These are phyloP conservation scores for Crenichthys baileyi DNA, from an alignment of 2,797 vertebrate species.

Conservation along the genomic window DNA sequence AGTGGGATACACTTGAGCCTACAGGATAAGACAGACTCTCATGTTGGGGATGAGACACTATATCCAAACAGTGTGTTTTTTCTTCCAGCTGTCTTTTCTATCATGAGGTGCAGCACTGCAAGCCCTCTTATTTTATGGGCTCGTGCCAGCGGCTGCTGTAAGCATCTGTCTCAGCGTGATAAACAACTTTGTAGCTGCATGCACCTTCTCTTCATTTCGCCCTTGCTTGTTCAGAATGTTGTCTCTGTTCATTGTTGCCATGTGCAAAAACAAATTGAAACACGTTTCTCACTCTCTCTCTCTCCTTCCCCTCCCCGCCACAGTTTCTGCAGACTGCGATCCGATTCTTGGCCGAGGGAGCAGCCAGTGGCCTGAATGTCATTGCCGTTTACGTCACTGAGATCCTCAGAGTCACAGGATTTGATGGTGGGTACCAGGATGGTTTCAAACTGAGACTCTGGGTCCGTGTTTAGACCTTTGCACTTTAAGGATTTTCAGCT, in stretches of 20 bases:
- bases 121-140: slow-evolving; percentile 3
- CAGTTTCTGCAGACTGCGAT: slow-evolving; percentile 80
- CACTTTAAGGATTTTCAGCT: neutral
- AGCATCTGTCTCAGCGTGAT: neutral
- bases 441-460: neutral
- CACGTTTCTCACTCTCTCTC: slow-evolving; percentile 10
- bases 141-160: slow-evolving; percentile 16
- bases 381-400: slow-evolving; percentile 82
- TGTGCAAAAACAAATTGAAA: slow-evolving; percentile 15
- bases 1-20: slow-evolving; percentile 61
- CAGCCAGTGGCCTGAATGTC: slow-evolving; percentile 84
- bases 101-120: slow-evolving; percentile 2
- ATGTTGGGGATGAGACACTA: slow-evolving; percentile 16
- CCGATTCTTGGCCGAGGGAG: slow-evolving; percentile 81
- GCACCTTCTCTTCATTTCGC: neutral
- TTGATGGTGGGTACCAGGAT: slow-evolving; percentile 74
- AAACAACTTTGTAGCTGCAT: slow-evolving; percentile 3
- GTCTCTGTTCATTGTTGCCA: slow-evolving; percentile 33
- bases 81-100: slow-evolving; percentile 60
- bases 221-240: slow-evolving; percentile 41
- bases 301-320: neutral
- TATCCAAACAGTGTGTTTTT: slow-evolving; percentile 48
- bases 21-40: slow-evolving; percentile 24
- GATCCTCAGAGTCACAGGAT: slow-evolving; percentile 81
- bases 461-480: neutral